Base-by-base conservation (phyloP, 2,797 vertebrate genomes). In the Enteromius afrohamiltoni region DNA sequence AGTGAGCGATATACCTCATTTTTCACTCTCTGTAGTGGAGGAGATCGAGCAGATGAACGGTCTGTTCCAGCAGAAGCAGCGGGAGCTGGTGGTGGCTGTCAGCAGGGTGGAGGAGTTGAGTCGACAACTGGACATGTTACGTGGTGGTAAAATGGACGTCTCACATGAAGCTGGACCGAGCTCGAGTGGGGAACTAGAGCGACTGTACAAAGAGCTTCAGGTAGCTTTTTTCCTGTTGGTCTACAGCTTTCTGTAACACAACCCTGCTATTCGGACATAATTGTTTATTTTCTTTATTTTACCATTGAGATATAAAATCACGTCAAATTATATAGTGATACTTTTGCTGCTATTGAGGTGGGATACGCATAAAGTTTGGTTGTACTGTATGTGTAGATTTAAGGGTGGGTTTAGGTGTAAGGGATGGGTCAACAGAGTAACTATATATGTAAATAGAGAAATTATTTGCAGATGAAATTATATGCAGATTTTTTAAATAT, bases 11-110 rank as follows among this genome's bases (percentile, higher is more conserved):
- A 14, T 8, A 65, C n/a, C 13, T 83, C 0, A 19, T 83, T 55
- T 78, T 17, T 80, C 77, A 85, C 13, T 29, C 79, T 74, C 37
- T 79, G 51, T 51, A 99, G 97, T 97, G 96, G 97, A 98, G 88
- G 98, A 99, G 92, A 96, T 99, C 21, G 96, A 97, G 87, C 97
- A 98, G 94, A 97, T 98, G 96, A 97, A 94, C 80, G 94, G 95
- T 37, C 88, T 99, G 91, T 98, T 99, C 94, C 97, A 97, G 94
- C 96, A 96, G 89, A 99, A 99, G 92, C 97, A 99, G 94, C 93
- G 95, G 81, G 98, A 99, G 93, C 94, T 99, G 77, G 94, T 97
- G 86, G 91, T 95, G 84, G 98, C 98, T 0, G 95, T 95, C 88
- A 94, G 96, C 0, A 94, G 96, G 86, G 97, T 98, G 47, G 97